Conservation (phyloP, 1,140 invertebrate species). For the Drosophila sucinea region DNA sequence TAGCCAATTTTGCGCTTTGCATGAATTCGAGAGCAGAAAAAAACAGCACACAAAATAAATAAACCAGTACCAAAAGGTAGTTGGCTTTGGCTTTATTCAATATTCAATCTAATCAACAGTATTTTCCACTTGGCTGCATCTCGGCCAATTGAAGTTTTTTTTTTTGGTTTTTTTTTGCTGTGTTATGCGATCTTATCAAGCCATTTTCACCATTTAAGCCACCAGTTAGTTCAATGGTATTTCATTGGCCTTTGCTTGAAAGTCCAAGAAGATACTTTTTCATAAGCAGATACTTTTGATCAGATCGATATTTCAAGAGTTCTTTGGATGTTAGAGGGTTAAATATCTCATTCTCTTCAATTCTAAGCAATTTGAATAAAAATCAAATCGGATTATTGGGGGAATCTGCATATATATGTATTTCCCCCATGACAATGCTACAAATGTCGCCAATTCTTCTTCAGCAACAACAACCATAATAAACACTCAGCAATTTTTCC, state of each 20-base stretch:
- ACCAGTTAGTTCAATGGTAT: conserved; percentile 1
- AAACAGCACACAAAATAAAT: no score
- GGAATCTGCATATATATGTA: no score
- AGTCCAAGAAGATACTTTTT: no score
- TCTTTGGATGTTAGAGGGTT: neutral
- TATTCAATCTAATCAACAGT: conserved; percentile 17
- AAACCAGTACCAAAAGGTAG: conserved; percentile 12
- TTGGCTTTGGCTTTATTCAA: conserved; percentile 11
- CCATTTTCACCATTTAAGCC: conserved; percentile 6
- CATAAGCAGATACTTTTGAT: no score
- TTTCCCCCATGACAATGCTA: no score
- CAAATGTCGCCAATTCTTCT: no score
- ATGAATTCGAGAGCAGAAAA: conserved; percentile 5
- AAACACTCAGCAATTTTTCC: conserved; percentile 9
- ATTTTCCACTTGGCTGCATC: conserved; percentile 15
- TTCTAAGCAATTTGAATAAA: no score
- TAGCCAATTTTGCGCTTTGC: conserved; percentile 41
- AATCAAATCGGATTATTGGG: no score
- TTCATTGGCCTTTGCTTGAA: neutral
- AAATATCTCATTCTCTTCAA: neutral
- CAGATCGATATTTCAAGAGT: no score
- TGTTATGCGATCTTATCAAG: conserved; percentile 10
- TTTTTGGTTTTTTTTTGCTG: neutral
- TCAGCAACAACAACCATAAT: neutral
- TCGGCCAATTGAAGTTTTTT: neutral